These are phyloP conservation scores for Anas georgica DNA, from an alignment of 2,797 vertebrate genomes.

Conservation along the genomic window DNA sequence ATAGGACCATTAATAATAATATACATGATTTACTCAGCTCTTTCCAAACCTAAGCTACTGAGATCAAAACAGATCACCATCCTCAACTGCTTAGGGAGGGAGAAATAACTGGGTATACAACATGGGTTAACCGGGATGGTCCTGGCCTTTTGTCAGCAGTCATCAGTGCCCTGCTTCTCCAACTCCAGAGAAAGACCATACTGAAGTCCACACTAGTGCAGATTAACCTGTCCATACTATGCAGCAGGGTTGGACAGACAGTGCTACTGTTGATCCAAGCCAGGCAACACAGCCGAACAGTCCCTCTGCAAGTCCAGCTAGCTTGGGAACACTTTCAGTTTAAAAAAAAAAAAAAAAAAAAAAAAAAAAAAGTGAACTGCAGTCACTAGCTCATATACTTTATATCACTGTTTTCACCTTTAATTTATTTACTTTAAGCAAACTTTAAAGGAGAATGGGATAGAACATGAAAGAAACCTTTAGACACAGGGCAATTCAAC, in stretches of 20 bases:
- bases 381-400: neutral
- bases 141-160: neutral
- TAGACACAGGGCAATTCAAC: neutral
- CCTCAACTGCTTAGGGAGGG: neutral
- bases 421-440: neutral
- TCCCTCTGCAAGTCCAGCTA: neutral
- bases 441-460: neutral
- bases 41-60: neutral
- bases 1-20: neutral
- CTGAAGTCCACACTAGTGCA: neutral
- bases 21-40: neutral
- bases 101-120: neutral
- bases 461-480: neutral
- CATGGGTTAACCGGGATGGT: too few species aligned
- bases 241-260: neutral
- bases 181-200: neutral
- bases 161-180: neutral
- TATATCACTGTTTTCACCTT: neutral
- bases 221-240: rapidly evolving
- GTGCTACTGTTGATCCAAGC: rapidly evolving
- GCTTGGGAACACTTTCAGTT: neutral
- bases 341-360: neutral
- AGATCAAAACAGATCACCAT: neutral
- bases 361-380: neutral
- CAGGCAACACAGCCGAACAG: neutral